These are phyloP conservation scores for Heliconius aoede DNA, from an alignment of 2,888 invertebrate genomes.

Conservation along the genomic window DNA sequence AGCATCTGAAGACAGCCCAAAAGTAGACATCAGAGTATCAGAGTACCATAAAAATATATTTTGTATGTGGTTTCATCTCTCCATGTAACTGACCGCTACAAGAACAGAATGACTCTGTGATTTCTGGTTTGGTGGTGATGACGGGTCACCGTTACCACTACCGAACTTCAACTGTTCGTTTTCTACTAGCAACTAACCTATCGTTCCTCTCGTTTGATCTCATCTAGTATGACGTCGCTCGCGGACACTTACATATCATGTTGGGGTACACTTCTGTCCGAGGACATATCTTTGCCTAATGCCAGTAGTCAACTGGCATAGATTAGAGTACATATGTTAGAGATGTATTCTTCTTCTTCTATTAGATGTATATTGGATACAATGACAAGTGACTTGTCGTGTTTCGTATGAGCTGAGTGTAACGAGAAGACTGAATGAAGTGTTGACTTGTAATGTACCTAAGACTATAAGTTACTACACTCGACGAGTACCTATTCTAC, in stretches of 20 bases:
- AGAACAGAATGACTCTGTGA: neutral
- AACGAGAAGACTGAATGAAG: constrained; percentile 76
- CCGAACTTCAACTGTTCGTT: neutral
- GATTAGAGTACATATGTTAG: constrained; percentile 1
- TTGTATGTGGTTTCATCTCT: too few relatives aligned
- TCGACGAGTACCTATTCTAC: too few relatives aligned
- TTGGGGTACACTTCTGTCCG: neutral
- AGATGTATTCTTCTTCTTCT: constrained; percentile 14
- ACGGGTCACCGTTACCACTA: neutral
- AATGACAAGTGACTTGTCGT: constrained; percentile 14
- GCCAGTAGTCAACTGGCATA: too few relatives aligned
- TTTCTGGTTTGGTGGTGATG: neutral
- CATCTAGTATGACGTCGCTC: too few relatives aligned
- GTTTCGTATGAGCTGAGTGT: constrained; percentile 61
- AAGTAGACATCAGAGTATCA: too few relatives aligned
- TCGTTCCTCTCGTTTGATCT: neutral
- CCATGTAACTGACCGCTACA: too few relatives aligned
- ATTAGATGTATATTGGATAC: constrained; percentile 10
- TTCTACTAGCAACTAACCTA: neutral
- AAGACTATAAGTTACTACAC: neutral
- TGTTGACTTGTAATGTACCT: constrained; percentile 55
- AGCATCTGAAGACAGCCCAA: too few relatives aligned
- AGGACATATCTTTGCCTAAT: constrained; percentile 8
- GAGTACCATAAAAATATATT: too few relatives aligned
- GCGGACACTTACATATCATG: constrained; percentile 15